phyloP scores from a whole-genome alignment of 92 coral and sea anemone genomes.

The Zoanthus sansibaricus region DNA sequence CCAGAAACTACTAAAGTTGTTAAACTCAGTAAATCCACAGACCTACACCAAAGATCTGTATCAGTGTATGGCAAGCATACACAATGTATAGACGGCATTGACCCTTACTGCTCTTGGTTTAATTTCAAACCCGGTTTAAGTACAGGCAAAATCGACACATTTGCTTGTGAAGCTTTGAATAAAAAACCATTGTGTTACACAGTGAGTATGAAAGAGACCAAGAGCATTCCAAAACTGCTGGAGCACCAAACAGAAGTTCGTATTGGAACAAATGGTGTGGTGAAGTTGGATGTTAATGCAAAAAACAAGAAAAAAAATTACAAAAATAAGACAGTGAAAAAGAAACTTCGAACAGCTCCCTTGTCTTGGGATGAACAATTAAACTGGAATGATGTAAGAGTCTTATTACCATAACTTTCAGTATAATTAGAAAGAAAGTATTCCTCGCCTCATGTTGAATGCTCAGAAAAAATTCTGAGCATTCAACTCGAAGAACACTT shows the following conservation, averaged over 20 bases:
- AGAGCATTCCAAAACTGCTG: slow-evolving; percentile 67
- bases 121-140: slow-evolving; percentile 71
- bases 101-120: slow-evolving; percentile 67
- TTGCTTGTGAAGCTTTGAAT: slow-evolving; percentile 70
- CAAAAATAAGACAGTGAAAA: slow-evolving; percentile 6
- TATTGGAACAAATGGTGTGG: slow-evolving; percentile 82
- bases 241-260: slow-evolving; percentile 78
- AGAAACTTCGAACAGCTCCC: slow-evolving; percentile 64
- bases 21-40: neutral
- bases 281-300: slow-evolving; percentile 47
- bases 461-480: too few species aligned
- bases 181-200: slow-evolving; percentile 72
- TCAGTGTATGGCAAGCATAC: slow-evolving; percentile 75
- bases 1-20: slow-evolving; percentile 2
- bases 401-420: too few species aligned
- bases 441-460: too few species aligned
- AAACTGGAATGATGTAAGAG: slow-evolving; percentile 85
- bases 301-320: slow-evolving; percentile 15
- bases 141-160: slow-evolving; percentile 72
- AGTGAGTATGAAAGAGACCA: slow-evolving; percentile 62
- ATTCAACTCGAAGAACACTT: too few species aligned
- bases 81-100: slow-evolving; percentile 47
- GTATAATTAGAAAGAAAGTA: too few species aligned
- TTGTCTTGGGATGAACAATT: slow-evolving; percentile 90
- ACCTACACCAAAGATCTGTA: slow-evolving; percentile 16